Evolutionary conservation across 1,140 invertebrate genomes (phyloP).

Genomic region (Phenacoccus solenopsis): DNA sequence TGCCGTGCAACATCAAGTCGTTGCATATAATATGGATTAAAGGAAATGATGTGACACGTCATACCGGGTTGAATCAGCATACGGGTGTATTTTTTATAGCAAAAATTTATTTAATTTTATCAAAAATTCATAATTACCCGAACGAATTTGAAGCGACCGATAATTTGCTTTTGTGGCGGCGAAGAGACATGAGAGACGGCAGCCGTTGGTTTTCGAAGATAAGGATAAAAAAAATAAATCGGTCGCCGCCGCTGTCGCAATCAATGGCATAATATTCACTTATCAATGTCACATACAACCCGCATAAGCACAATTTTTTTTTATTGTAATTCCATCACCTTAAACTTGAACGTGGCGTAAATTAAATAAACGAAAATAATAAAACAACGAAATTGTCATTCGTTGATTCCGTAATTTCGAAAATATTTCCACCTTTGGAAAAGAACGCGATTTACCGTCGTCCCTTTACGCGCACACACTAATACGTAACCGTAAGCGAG

Average conservation of each 20-base stretch:
- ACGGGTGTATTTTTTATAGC: too few species aligned
- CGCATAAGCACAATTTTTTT: neutral
- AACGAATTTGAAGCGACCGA: neutral
- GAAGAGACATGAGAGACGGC: neutral
- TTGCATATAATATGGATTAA: too few species aligned
- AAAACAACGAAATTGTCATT: neutral
- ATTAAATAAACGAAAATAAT: neutral
- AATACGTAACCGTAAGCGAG: neutral
- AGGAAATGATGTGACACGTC: too few species aligned
- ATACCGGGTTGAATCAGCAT: too few species aligned
- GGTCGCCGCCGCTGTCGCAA: neutral
- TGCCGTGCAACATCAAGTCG: too few species aligned
- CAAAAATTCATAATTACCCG: neutral
- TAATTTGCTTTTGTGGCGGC: neutral
- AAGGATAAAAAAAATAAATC: neutral
- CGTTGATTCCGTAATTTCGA: neutral
- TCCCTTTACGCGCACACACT: neutral
- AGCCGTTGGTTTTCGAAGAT: neutral
- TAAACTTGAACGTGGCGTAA: neutral
- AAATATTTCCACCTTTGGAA: neutral
- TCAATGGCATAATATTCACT: slow-evolving; percentile 2
- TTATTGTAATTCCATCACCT: neutral
- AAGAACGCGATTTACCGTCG: slow-evolving; percentile 1
- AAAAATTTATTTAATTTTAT: too few species aligned
- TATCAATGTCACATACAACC: neutral